Evolutionary conservation across 2,888 invertebrate genomes (phyloP).

Genomic region (Clistopyga incitator): DNA sequence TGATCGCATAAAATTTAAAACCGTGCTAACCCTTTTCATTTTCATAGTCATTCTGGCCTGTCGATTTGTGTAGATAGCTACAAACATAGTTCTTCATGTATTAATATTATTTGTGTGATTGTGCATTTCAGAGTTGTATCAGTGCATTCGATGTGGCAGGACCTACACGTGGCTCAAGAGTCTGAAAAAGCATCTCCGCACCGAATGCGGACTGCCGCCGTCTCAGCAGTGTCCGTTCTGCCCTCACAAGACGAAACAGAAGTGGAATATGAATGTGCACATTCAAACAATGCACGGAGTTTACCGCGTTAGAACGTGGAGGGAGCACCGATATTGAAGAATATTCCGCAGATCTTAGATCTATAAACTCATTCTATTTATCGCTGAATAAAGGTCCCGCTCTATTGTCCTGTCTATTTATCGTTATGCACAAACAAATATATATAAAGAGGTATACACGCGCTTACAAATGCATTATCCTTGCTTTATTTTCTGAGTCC

Average conservation of each 20-base stretch:
- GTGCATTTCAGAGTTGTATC: constrained; percentile 58
- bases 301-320: constrained; percentile 1
- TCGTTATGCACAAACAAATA: constrained; percentile 8
- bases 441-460: background rate
- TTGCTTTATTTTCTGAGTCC: constrained; percentile 9
- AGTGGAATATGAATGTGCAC: constrained; percentile 78
- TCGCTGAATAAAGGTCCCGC: constrained; percentile 41
- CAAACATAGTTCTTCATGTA: background rate
- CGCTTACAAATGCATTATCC: constrained; percentile 36
- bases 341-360: constrained; percentile 32
- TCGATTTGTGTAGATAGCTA: background rate
- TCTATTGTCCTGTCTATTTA: constrained; percentile 18
- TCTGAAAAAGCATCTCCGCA: constrained; percentile 85
- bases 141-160: constrained; percentile 82
- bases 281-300: constrained; percentile 71
- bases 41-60: constrained; percentile 11
- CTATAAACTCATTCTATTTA: background rate
- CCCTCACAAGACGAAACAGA: constrained; percentile 80
- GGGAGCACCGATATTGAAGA: constrained; percentile 29
- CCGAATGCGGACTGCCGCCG: constrained; percentile 85
- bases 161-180: constrained; percentile 85
- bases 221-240: constrained; percentile 85
- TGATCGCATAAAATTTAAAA: constrained; percentile 27
- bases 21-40: background rate
- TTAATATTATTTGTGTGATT: constrained; percentile 28